Base-by-base conservation (phyloP, 2,888 invertebrate species). In the Timema podura region DNA sequence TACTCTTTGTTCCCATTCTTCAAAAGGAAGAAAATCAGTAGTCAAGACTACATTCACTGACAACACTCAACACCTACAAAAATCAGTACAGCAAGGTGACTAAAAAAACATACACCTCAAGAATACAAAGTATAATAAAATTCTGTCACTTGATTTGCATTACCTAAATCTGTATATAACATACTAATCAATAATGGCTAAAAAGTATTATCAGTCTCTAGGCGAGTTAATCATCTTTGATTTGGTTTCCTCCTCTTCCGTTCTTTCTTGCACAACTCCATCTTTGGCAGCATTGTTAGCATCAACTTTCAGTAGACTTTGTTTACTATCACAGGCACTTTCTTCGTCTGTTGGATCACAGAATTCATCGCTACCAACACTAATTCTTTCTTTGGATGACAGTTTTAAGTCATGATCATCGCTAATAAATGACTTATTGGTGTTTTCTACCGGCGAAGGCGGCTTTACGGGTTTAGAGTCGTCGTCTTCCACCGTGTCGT, bases 291-390 rank as follows among this genome's bases (percentile, higher is more conserved):
- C 69, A 65, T 71, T 72, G 66, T 67, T 71, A 71, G 49, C 71
- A 67, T 68, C 72, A 72, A 68, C 70, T 71, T 69, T 70, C 65
- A 81, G 81, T 79, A 81, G 79, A 81, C 80, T 80, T 80, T 81
- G 80, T 79, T 82, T 82, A 80, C 81, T 82, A 82, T 82, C 82
- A 82, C 82, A 82, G 82, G 82, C 82, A 82, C 82, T 82, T 82
- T 75, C 76, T 75, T 75, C 72, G 74, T 76, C 76, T 74, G 44
- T 45, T 44, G 61, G 30, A 9, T 45, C 61, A 44, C 61, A 61
- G 6, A 30, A 30, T 30, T 48, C 67, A 67, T 61, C 57, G n/a
- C 15, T 64, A 66, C 11, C 57, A 46, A 15, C 48, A 46, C 47
- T 16, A 48, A 49, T 57, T 66, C 65, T 59, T n/a, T 46, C 48